Conservation (phyloP, 2,888 invertebrate species). For the Drosophila basisetae region DNA sequence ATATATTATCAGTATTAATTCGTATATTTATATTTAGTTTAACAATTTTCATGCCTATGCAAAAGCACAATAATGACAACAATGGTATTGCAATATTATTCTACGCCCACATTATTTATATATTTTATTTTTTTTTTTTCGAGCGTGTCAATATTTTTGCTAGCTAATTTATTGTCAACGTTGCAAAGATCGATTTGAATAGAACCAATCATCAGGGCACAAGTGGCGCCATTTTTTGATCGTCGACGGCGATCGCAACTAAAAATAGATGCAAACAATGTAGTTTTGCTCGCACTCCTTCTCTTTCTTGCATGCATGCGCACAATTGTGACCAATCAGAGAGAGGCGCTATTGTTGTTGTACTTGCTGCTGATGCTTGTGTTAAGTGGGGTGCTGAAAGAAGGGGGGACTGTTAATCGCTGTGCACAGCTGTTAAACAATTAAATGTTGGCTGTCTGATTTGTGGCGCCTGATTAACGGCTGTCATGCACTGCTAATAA, state of each 20-base stretch:
- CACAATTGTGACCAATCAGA: constrained; percentile 53
- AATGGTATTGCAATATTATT: constrained; percentile 4
- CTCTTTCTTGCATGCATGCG: constrained; percentile 5
- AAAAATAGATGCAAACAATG: constrained; percentile 44
- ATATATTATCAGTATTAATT: constrained; percentile 10
- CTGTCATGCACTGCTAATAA: constrained; percentile 59
- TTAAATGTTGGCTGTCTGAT: constrained; percentile 53
- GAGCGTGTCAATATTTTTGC: constrained; percentile 67
- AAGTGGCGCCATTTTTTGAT: constrained; percentile 47
- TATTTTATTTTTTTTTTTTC: neutral
- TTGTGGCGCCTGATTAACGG: constrained; percentile 77
- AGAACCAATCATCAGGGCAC: constrained; percentile 37
- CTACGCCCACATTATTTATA: constrained; percentile 1
- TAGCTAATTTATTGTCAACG: neutral
- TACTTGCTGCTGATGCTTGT: neutral
- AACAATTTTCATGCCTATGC: constrained; percentile 67
- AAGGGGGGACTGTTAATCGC: constrained; percentile 23
- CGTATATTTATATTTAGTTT: constrained; percentile 59
- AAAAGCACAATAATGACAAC: constrained; percentile 53
- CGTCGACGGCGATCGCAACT: constrained; percentile 37
- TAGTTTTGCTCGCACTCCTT: neutral
- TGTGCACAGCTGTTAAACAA: constrained; percentile 48
- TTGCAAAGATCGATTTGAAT: neutral
- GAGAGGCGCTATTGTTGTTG: constrained; percentile 15
- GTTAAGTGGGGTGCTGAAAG: neutral